phyloP scores from a whole-genome alignment of 1,140 invertebrate species.

The Belonocnema kinseyi region DNA sequence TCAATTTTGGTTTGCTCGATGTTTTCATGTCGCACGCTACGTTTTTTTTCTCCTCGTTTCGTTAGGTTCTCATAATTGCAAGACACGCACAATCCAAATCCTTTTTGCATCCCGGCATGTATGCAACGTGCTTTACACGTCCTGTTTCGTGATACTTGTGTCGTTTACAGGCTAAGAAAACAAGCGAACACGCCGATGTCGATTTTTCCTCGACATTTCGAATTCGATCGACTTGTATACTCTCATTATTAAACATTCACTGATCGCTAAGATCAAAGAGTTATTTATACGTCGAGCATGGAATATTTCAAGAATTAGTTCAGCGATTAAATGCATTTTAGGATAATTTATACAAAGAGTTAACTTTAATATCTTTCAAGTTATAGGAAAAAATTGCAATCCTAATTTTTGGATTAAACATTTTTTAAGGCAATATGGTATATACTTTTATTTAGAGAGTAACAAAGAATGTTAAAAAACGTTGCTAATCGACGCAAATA shows the following conservation, averaged over 20 bases:
- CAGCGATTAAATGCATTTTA: background rate
- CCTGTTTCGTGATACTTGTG: slow-evolving; percentile 12
- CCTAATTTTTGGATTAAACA: too few relatives aligned
- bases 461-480: too few relatives aligned
- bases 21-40: slow-evolving; percentile 3
- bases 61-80: background rate
- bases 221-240: slow-evolving; percentile 19
- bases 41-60: background rate
- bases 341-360: background rate
- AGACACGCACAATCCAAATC: slow-evolving; percentile 1
- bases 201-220: slow-evolving; percentile 24
- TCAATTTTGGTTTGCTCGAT: background rate
- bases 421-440: too few relatives aligned
- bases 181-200: background rate
- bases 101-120: slow-evolving; percentile 17
- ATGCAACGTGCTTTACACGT: slow-evolving; percentile 14
- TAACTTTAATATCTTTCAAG: too few relatives aligned
- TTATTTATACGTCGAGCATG: background rate
- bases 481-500: too few relatives aligned
- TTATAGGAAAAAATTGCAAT: too few relatives aligned
- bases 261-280: slow-evolving; percentile 6
- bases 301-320: background rate
- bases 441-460: too few relatives aligned
- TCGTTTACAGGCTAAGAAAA: slow-evolving; percentile 23
- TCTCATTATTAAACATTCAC: slow-evolving; percentile 4